Evolutionary conservation across 2,888 invertebrate genomes (phyloP).

Genomic region (Proisotoma minuta): DNA sequence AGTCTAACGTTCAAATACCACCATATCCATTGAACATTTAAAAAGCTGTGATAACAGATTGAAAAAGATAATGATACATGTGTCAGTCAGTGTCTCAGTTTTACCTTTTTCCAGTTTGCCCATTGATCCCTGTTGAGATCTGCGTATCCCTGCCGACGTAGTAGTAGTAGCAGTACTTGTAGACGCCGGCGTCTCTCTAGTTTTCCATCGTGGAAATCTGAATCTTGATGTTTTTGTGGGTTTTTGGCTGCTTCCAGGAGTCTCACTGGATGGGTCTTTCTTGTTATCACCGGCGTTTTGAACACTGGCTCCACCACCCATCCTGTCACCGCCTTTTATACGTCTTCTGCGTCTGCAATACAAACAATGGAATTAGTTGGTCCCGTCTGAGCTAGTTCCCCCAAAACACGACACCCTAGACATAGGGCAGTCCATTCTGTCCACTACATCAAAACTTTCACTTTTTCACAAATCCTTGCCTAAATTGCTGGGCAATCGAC

Average conservation of each 20-base stretch:
- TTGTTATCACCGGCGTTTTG: conserved; percentile 43
- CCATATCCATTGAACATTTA: no score
- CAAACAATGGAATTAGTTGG: conserved; percentile 9
- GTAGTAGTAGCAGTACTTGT: not conserved
- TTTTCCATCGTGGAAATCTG: conserved; percentile 42
- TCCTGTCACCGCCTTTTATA: conserved; percentile 28
- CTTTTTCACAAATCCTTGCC: not conserved
- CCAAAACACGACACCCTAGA: no score
- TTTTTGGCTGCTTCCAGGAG: conserved; percentile 32
- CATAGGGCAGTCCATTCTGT: no score
- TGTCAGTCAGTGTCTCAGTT: not conserved
- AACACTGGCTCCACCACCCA: conserved; percentile 47
- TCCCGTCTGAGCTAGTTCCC: not conserved
- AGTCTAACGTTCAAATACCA: no score
- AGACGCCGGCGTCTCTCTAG: conserved; percentile 36
- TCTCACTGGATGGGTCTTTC: conserved; percentile 38
- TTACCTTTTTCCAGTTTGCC: conserved; percentile 44
- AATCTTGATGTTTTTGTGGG: conserved; percentile 42
- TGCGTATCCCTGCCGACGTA: conserved; percentile 18
- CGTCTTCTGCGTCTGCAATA: not conserved
- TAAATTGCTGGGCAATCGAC: conserved; percentile 14
- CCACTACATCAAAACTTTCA: no score
- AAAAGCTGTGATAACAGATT: no score
- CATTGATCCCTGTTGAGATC: conserved; percentile 37
- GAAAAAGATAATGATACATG: no score